Percentiles rank a stretch among this genome's conserved stretches.
Evolutionary conservation across 2,888 invertebrate species (phyloP).

Genomic region (Epinotia demarniana): DNA sequence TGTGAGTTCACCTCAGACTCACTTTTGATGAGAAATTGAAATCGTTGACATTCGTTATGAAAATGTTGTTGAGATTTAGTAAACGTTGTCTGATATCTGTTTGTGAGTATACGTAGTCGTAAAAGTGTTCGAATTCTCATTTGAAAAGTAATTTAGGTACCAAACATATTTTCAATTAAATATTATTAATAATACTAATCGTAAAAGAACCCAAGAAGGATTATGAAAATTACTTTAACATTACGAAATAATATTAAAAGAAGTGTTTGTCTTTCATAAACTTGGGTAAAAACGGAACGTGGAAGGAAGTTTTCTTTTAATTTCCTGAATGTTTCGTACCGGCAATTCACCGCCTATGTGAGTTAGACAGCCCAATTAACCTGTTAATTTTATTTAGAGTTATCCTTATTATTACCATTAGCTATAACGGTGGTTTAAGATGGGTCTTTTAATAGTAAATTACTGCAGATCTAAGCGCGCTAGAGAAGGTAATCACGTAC

Average conservation of each 20-base stretch:
- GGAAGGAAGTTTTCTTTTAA: conserved; percentile 13
- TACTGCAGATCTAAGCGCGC: too few species aligned
- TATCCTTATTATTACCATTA: background rate
- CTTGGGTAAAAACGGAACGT: background rate
- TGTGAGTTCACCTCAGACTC: conserved; percentile 26
- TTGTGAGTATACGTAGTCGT: too few species aligned
- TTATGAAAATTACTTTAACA: too few species aligned
- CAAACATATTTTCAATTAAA: background rate
- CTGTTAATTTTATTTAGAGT: conserved; percentile 1
- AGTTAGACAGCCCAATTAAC: background rate
- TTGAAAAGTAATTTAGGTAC: too few species aligned
- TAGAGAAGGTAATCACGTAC: too few species aligned
- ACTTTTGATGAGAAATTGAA: conserved; percentile 13
- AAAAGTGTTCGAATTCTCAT: too few species aligned
- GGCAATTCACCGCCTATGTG: background rate
- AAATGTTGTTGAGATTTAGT: background rate
- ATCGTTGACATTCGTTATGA: background rate
- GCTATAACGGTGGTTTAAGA: too few species aligned
- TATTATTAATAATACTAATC: background rate
- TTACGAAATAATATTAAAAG: background rate
- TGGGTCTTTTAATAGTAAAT: too few species aligned
- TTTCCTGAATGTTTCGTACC: conserved; percentile 7
- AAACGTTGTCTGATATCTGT: too few species aligned
- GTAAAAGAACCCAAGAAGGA: too few species aligned
- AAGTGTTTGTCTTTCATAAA: conserved; percentile 1